Conservation (phyloP, 2,113 vertebrate genomes). For the Cisticola juncidis region DNA sequence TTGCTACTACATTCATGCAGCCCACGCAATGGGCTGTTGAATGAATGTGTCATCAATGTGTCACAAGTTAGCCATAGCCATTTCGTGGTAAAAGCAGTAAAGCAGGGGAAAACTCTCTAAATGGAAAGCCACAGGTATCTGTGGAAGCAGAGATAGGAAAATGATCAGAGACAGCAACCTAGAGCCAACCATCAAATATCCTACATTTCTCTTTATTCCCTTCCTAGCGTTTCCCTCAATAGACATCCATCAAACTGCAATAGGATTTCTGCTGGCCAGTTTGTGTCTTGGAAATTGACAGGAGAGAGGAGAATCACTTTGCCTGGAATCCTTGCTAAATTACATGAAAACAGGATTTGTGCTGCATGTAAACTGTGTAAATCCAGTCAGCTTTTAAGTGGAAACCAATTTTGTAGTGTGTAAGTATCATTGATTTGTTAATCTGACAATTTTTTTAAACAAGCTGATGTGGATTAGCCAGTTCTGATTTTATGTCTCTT, state of each 20-base stretch:
- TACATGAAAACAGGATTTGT: constrained; percentile 46
- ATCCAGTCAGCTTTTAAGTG: constrained; percentile 63
- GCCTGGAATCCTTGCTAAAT: constrained; percentile 15
- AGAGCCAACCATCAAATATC: neutral
- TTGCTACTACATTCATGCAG: neutral
- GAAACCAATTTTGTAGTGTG: constrained; percentile 56
- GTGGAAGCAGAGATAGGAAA: neutral
- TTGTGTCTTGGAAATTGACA: neutral
- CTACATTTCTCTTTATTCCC: neutral
- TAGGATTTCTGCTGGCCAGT: constrained; percentile 30
- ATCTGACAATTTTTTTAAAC: constrained; percentile 61
- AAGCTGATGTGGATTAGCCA: constrained; percentile 60
- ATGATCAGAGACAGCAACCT: neutral
- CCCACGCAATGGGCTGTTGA: fast-evolving
- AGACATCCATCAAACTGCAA: constrained; percentile 10
- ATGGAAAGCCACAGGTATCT: neutral
- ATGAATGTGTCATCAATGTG: neutral
- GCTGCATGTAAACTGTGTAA: constrained; percentile 41
- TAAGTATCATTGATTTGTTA: constrained; percentile 71
- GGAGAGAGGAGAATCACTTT: neutral
- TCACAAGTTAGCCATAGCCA: neutral
- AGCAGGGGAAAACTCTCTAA: neutral
- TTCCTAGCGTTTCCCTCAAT: neutral
- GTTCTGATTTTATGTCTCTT: constrained; percentile 20
- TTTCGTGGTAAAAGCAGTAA: neutral